Evolutionary conservation across 2,113 vertebrate species (phyloP), one percentile per base, ranked within the genome.

Genomic region (Echinops telfairi): DNA sequence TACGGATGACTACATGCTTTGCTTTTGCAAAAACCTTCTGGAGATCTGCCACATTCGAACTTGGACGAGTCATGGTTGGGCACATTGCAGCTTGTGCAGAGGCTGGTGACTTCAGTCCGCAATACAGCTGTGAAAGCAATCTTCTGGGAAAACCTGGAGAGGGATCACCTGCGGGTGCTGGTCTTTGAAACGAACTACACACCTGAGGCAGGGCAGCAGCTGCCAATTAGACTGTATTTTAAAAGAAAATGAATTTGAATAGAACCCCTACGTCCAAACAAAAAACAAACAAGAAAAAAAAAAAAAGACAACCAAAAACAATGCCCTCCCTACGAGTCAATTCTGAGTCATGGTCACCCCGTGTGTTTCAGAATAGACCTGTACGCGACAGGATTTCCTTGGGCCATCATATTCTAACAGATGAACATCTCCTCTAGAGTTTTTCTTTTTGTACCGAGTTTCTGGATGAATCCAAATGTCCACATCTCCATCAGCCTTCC

Each of bases 1-100:
- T 47, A 5, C 5, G 43, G 43, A 47, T 47, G 43, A 47, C 43
- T 47, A 47, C 43, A 47, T 47, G 43, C 10, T 47, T 99, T 4
- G 99, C 99, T 95, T 98, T 98, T 47, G 99, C 98, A 97, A 99
- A 99, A 58, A 92, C 94, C 68, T 99, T 97, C n/a, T 99, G 99
- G 96, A 99, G 99, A 82, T 99, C 98, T 1, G 98, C 97, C 98
- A 99, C 97, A 92, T 98, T 99, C 99, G 83, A 33, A 93, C 0
- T 47, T 47, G 43, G 10, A 47, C 10, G 43, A 47, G 43, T 10
- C 43, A 47, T 47, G 43, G 43, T 47, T 47, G 43, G 43, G 43
- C 43, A 47, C 5, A 47, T 10, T 47, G 43, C 10, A 10, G 43
- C 43, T 47, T 47, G 43, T 47, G 43, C 10, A 10, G 43, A 10